Percentiles rank a stretch among this genome's conserved stretches.
Conservation (phyloP, 2,113 vertebrate genomes). For the Hemiprocne comata region DNA sequence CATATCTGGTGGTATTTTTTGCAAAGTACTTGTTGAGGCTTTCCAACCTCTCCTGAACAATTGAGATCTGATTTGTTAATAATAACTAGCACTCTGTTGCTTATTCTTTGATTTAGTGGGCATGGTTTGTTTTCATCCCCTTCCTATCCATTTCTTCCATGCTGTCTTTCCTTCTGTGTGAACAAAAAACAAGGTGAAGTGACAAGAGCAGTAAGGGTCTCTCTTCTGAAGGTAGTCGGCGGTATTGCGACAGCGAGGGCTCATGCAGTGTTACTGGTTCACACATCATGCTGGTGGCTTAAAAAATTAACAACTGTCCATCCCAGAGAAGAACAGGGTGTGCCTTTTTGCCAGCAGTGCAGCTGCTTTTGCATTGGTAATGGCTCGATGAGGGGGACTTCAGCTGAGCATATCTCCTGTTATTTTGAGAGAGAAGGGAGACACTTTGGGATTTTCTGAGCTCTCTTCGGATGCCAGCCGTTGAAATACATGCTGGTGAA, state of each 20-base stretch:
- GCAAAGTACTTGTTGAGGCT: not conserved
- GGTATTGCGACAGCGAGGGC: not conserved
- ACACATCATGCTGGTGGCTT: not conserved
- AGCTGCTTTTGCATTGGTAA: not conserved
- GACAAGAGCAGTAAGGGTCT: not conserved
- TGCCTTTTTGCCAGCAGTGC: not conserved
- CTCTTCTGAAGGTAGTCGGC: not conserved
- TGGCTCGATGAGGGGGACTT: not conserved
- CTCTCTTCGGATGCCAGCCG: not conserved
- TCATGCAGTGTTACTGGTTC: not conserved
- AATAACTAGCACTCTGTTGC: not conserved
- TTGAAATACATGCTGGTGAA: not conserved
- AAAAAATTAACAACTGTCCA: not conserved
- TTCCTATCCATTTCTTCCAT: not conserved
- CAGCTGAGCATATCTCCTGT: not conserved
- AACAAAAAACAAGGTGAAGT: accelerated
- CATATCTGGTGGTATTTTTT: not conserved
- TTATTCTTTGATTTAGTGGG: not conserved
- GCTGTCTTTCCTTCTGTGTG: not conserved
- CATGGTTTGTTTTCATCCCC: not conserved
- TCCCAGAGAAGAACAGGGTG: not conserved
- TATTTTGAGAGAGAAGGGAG: not conserved
- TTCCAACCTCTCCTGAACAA: not conserved
- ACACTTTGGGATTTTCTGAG: not conserved
- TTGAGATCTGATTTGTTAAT: not conserved